Percentiles rank a stretch among this genome's conserved stretches.
These are phyloP conservation scores for Neodontobutis hainanensis DNA, from an alignment of 2,113 vertebrate genomes.

Conservation along the genomic window DNA sequence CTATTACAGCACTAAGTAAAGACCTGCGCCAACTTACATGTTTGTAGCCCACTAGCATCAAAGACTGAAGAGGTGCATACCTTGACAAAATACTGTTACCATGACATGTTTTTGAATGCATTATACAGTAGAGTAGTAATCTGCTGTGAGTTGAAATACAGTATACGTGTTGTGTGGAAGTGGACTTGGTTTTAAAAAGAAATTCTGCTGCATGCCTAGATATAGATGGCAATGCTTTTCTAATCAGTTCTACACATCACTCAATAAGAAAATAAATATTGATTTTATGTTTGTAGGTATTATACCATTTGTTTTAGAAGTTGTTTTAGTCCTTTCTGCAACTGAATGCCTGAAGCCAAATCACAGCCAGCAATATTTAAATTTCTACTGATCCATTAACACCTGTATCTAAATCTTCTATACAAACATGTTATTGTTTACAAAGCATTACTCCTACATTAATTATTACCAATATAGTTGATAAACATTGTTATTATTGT, in stretches of 20 bases:
- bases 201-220: background rate
- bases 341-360: background rate
- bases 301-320: too few species aligned
- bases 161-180: background rate
- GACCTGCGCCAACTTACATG: slow-evolving; percentile 41
- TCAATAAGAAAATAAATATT: background rate
- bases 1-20: slow-evolving; percentile 71
- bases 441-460: too few species aligned
- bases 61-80: slow-evolving; percentile 18
- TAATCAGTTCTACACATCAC: background rate
- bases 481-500: too few species aligned
- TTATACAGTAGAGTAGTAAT: background rate
- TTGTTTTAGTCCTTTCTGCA: background rate
- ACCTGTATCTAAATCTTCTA: too few species aligned
- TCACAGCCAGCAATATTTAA: background rate
- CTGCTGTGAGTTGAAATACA: slow-evolving; percentile 1
- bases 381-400: too few species aligned
- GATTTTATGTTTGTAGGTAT: too few species aligned
- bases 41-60: slow-evolving; percentile 28
- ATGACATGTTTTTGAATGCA: slow-evolving; percentile 13
- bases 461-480: too few species aligned
- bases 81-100: slow-evolving; percentile 15
- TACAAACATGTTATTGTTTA: too few species aligned
- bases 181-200: background rate
- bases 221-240: too few species aligned